Conservation (phyloP, 2,888 invertebrate genomes). For the Hartigia nigra region DNA sequence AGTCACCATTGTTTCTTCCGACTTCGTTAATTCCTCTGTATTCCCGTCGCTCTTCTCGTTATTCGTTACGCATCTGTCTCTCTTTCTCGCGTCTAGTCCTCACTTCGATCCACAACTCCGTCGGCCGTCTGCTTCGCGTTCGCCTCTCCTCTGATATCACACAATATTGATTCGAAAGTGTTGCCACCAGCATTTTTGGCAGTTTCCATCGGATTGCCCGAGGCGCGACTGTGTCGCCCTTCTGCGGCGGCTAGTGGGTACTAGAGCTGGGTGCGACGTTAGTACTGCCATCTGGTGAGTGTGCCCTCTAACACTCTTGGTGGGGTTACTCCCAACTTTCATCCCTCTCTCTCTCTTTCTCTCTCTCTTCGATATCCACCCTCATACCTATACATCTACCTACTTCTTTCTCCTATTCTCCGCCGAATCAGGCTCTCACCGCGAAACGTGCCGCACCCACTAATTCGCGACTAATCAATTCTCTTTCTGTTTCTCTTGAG, state of each 20-base stretch:
- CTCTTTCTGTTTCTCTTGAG: constrained; percentile 9
- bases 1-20: background rate
- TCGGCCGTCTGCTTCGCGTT: background rate
- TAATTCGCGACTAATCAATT: constrained; percentile 50
- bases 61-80: background rate
- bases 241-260: background rate
- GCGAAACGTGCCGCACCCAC: constrained; percentile 43
- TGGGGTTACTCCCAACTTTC: background rate
- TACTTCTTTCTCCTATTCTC: constrained; percentile 21
- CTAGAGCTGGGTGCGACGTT: constrained; percentile 4
- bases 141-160: background rate
- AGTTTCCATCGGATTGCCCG: constrained; percentile 7
- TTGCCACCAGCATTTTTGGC: constrained; percentile 25
- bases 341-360: background rate
- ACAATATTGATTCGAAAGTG: constrained; percentile 1
- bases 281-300: constrained; percentile 42
- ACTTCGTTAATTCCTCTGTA: background rate
- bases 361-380: constrained; percentile 12
- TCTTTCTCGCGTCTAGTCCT: background rate
- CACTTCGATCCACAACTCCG: background rate
- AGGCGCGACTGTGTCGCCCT: background rate
- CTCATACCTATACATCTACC: constrained; percentile 9
- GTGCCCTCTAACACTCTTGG: constrained; percentile 38
- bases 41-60: background rate
- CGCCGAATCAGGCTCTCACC: constrained; percentile 13